Conservation (phyloP, 2,113 vertebrate genomes). For the Delphinus delphis region DNA sequence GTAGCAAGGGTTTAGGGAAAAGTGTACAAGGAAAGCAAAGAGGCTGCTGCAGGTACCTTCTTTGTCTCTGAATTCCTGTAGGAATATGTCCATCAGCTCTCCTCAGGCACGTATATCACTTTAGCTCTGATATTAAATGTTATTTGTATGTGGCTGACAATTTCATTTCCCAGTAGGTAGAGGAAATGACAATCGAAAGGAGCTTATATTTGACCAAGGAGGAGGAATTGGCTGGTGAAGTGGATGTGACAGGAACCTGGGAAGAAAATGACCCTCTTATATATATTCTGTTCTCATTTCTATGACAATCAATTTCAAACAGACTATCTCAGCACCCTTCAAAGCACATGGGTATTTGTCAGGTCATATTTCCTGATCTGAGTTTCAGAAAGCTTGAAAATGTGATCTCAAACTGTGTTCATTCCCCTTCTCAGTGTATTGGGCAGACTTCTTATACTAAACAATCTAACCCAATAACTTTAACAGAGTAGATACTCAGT, state of each 20-base stretch:
- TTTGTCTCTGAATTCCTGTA: background rate
- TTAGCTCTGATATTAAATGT: conserved; percentile 15
- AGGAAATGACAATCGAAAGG: conserved; percentile 53
- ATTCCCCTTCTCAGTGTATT: conserved; percentile 33
- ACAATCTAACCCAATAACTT: background rate
- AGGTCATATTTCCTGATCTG: conserved; percentile 59
- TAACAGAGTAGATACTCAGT: background rate
- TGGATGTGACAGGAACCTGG: conserved; percentile 53
- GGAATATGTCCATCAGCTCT: background rate
- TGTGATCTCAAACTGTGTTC: conserved; percentile 10
- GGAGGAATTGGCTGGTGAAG: conserved; percentile 60
- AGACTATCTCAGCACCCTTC: background rate
- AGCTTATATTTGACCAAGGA: conserved; percentile 37
- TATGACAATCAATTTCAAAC: conserved; percentile 53
- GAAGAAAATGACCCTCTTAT: conserved; percentile 51
- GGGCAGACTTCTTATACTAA: background rate
- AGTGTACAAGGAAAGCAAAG: background rate
- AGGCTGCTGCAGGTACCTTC: background rate
- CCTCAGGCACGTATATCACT: background rate
- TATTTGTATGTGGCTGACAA: conserved; percentile 32
- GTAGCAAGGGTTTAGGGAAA: too few relatives aligned
- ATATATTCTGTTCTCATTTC: conserved; percentile 35
- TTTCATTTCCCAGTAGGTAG: conserved; percentile 47
- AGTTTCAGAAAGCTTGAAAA: conserved; percentile 40
- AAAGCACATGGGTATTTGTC: conserved; percentile 53